phyloP scores from a whole-genome alignment of 2,113 vertebrate genomes.

The Cryptotis parvus region DNA sequence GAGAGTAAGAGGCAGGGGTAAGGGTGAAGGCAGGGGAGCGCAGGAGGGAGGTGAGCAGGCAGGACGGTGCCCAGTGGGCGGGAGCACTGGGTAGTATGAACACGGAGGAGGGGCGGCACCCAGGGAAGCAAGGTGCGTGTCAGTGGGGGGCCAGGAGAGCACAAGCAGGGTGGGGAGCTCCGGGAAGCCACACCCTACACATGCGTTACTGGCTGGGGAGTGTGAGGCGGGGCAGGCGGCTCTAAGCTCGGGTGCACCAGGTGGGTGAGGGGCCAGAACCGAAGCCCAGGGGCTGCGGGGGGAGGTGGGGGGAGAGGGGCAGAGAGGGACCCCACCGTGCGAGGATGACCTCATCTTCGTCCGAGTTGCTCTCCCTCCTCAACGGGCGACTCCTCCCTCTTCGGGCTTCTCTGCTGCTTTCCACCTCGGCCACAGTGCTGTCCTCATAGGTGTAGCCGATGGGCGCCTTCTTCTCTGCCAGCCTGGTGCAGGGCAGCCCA shows the following conservation, averaged over 20 bases:
- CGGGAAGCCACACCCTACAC: background rate
- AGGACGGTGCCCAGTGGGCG: background rate
- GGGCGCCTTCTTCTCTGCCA: constrained; percentile 95
- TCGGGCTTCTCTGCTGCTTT: constrained; percentile 89
- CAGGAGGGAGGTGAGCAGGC: too few relatives aligned
- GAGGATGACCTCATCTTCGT: constrained; percentile 96
- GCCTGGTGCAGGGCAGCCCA: constrained; percentile 79
- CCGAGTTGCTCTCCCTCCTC: constrained; percentile 95
- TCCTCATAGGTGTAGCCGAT: constrained; percentile 98
- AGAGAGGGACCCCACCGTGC: constrained; percentile 89
- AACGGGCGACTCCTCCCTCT: constrained; percentile 94
- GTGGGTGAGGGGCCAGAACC: constrained; percentile 37
- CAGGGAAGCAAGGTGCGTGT: background rate
- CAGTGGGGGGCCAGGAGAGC: background rate
- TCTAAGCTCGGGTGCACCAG: background rate
- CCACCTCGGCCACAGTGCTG: constrained; percentile 93
- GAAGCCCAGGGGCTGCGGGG: constrained; percentile 68
- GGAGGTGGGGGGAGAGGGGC: constrained; percentile 71
- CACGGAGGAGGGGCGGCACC: too few relatives aligned
- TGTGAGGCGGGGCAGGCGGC: background rate
- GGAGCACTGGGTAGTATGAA: background rate
- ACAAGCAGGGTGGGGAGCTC: too few relatives aligned
- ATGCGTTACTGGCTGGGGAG: background rate
- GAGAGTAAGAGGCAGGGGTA: too few relatives aligned
- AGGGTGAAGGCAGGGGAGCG: background rate